Base-by-base conservation (phyloP, 2,797 vertebrate species). In the Pseudochaenichthys georgianus region DNA sequence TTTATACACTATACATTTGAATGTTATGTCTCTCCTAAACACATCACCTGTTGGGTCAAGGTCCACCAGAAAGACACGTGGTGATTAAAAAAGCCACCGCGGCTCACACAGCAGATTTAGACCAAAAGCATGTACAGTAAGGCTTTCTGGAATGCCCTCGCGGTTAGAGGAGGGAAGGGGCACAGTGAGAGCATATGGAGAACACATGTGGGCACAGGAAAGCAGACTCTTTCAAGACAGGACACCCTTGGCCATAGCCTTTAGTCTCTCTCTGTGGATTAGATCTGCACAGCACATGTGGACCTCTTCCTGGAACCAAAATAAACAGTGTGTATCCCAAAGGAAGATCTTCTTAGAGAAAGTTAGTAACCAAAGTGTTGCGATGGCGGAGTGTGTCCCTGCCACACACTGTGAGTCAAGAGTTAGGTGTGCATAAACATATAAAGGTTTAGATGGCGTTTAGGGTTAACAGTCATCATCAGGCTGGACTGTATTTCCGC, bases 171-270 rank as follows among this genome's bases (percentile, higher is more conserved):
- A 89, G 85, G 74, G 77, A 91, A 92, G 82, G 41, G 85, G 91
- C 82, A 61, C 64, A 72, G 88, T 91, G 86, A 77, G 77, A 73
- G 41, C 73, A 2, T 89, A 86, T 92, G 92, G 87, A 70, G 82
- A 83, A 71, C 92, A 94, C 89, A 91, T 93, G 93, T 87, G 77
- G 81, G 77, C 83, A 84, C 73, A 82, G 88, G 81, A 82, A 87
- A 85, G 85, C 77, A 81, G 81, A 75, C 74, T 80, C 68, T 82
- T 75, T 79, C 78, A 86, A 65, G 88, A 81, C 78, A 70, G 75
- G 84, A 83, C 88, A 82, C 80, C 75, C 83, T 81, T 19, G 43
- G 80, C 75, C 13, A 9, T 62, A 68, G 75, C 59, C 64, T 63
- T 69, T 41, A 59, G 85, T 62, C 62, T 73, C 51, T 76, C 67